phyloP scores from a whole-genome alignment of 2,113 vertebrate species.

The Anas platyrhynchos region DNA sequence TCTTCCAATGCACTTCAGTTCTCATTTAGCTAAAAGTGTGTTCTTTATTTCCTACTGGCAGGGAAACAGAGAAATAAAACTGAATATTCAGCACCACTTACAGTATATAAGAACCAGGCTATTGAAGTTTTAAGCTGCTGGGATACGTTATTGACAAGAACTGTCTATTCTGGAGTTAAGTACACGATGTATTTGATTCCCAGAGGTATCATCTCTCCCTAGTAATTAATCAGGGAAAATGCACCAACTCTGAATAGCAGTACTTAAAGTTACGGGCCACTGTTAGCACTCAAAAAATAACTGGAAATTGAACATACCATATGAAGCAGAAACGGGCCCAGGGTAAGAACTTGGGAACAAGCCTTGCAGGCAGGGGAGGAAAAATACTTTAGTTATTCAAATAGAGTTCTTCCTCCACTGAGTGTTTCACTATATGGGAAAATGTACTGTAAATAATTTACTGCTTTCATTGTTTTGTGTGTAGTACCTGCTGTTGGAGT shows the following conservation, averaged over 20 bases:
- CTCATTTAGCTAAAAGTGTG: slow-evolving; percentile 71
- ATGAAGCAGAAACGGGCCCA: neutral
- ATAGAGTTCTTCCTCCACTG: neutral
- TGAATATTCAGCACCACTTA: slow-evolving; percentile 17
- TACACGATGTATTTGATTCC: slow-evolving; percentile 25
- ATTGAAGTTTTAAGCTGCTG: slow-evolving; percentile 13
- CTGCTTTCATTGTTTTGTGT: neutral
- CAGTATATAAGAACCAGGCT: neutral
- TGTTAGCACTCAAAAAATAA: neutral
- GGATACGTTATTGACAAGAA: slow-evolving; percentile 18
- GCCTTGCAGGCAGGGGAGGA: neutral
- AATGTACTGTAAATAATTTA: neutral
- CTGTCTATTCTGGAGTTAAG: slow-evolving; percentile 30
- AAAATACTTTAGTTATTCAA: neutral
- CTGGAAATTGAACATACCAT: neutral
- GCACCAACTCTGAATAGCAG: slow-evolving; percentile 14
- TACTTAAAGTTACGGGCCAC: neutral
- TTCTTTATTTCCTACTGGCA: slow-evolving; percentile 71
- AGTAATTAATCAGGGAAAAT: slow-evolving; percentile 38
- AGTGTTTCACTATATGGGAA: neutral
- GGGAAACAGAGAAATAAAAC: slow-evolving; percentile 60
- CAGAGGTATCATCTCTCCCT: neutral
- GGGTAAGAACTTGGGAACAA: neutral
- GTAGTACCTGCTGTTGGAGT: neutral
- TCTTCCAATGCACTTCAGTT: slow-evolving; percentile 69